Conservation (phyloP, 2,113 vertebrate species). For the Spheniscus mendiculus region DNA sequence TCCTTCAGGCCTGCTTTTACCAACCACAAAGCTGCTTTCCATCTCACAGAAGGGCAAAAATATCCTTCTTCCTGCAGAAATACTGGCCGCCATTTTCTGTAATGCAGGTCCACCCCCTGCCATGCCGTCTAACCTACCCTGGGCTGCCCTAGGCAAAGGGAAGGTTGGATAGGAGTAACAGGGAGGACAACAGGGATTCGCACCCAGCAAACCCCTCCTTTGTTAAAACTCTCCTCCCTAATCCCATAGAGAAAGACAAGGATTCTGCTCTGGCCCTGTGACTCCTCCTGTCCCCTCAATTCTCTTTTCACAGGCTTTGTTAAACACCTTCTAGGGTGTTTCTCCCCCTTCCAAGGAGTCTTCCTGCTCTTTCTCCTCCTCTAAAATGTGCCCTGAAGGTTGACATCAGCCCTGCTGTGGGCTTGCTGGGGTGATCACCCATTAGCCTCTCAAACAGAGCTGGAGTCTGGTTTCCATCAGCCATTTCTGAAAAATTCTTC, state of each 20-base stretch:
- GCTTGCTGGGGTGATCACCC: background rate
- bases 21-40: background rate
- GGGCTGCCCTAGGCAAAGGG: background rate
- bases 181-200: background rate
- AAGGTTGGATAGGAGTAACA: background rate
- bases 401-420: background rate
- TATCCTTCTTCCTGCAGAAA: background rate
- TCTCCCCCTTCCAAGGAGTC: background rate
- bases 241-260: background rate
- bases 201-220: background rate
- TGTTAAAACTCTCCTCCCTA: background rate
- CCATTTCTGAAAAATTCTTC: background rate
- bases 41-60: background rate
- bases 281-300: background rate
- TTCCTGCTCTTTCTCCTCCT: background rate
- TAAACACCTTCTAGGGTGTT: background rate
- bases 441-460: background rate
- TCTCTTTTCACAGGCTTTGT: background rate
- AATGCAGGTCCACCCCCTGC: background rate
- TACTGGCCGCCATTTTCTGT: background rate
- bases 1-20: background rate
- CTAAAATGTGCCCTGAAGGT: background rate
- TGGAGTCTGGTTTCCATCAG: background rate
- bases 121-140: background rate
- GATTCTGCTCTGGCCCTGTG: background rate